Conservation (phyloP, 2,888 invertebrate genomes). For the Neoascia interrupta region DNA sequence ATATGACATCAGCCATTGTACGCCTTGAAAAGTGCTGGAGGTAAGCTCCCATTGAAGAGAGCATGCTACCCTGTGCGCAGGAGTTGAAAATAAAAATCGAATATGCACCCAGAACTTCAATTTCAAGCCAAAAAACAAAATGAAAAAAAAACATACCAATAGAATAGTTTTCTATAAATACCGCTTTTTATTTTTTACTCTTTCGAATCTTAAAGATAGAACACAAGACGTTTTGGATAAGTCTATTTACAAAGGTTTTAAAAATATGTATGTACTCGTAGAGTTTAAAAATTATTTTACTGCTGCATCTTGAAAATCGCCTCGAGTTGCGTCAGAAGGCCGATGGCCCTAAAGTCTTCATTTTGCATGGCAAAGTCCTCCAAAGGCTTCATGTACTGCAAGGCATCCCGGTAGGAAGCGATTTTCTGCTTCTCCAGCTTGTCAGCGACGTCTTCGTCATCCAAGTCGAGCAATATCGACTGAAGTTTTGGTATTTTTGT, state of each 20-base stretch:
- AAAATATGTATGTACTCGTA: not conserved
- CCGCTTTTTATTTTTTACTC: not conserved
- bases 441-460: conserved; percentile 30
- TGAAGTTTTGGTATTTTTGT: conserved; percentile 52
- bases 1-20: conserved; percentile 41
- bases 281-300: conserved; percentile 23
- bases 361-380: conserved; percentile 77
- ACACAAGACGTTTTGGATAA: no score
- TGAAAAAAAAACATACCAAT: not conserved
- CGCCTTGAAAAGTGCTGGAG: conserved; percentile 56
- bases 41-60: conserved; percentile 28
- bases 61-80: conserved; percentile 37
- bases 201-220: conserved; percentile 36
- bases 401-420: conserved; percentile 74
- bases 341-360: conserved; percentile 78
- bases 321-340: conserved; percentile 76
- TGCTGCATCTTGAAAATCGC: conserved; percentile 69
- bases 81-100: conserved; percentile 19
- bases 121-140: not conserved
- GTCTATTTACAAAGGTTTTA: no score
- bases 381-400: conserved; percentile 76
- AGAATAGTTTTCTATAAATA: conserved; percentile 27
- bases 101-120: not conserved
- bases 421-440: conserved; percentile 52
- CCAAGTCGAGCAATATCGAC: conserved; percentile 44